A percentile compares a stretch with the other conserved stretches of the same genome.
phyloP scores from a whole-genome alignment of 53 echinoderm and acorn worm genomes.

The Echinometra lucunter region DNA sequence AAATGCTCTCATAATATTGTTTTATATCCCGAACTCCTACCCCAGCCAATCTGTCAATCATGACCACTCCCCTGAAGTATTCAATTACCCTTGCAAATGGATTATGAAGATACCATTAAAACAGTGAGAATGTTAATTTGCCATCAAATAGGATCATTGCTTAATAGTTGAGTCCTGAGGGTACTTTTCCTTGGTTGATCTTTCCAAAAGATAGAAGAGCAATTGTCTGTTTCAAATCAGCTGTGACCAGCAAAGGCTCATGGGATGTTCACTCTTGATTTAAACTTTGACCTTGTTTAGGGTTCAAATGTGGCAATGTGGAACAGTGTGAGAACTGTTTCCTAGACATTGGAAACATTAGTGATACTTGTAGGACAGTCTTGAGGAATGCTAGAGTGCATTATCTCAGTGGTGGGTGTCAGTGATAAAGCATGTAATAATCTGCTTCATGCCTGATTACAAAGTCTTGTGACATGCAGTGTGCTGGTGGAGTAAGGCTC shows the following conservation, averaged over 20 bases:
- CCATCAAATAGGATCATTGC: constrained; percentile 35
- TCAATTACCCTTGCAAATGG: constrained; percentile 26
- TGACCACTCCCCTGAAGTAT: neutral
- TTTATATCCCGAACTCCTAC: neutral
- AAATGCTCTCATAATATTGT: neutral
- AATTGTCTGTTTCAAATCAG: constrained; percentile 53
- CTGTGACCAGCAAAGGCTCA: constrained; percentile 60
- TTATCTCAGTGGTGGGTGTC: neutral
- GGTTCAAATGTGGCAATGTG: constrained; percentile 37
- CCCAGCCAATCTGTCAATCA: constrained; percentile 11
- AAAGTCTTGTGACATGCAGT: neutral
- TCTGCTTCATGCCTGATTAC: constrained; percentile 16
- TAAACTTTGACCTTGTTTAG: constrained; percentile 43
- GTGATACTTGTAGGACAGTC: neutral
- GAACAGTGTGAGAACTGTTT: constrained; percentile 9
- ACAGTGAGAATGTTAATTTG: constrained; percentile 46
- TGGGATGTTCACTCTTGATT: constrained; percentile 36
- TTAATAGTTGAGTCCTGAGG: constrained; percentile 30
- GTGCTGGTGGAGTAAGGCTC: neutral
- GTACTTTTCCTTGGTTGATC: neutral
- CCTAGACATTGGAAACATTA: constrained; percentile 12
- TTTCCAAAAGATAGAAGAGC: constrained; percentile 39
- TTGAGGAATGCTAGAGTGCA: neutral
- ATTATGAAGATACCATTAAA: constrained; percentile 25
- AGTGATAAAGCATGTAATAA: neutral